A percentile compares a stretch with the other conserved stretches of the same genome.
Evolutionary conservation across 2,888 invertebrate genomes (phyloP).

Genomic region (Hypsopygia costalis): DNA sequence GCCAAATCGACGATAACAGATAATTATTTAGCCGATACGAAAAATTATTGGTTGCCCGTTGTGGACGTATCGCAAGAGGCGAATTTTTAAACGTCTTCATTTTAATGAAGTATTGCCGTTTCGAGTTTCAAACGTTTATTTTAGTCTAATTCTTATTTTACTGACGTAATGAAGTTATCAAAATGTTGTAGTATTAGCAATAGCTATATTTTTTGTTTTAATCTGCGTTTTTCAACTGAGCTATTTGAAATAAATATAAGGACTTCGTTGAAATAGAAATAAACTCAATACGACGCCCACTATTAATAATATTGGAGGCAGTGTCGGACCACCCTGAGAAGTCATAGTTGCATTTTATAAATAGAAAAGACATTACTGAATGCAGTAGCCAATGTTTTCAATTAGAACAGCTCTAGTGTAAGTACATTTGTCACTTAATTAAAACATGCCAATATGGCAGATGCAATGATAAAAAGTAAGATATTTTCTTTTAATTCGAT

Average conservation of each 20-base stretch:
- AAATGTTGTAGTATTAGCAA: background rate
- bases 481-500: slow-evolving; percentile 46
- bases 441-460: slow-evolving; percentile 57
- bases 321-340: background rate
- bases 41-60: slow-evolving; percentile 62
- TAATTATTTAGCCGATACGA: slow-evolving; percentile 71
- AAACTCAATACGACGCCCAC: background rate
- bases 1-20: slow-evolving; percentile 66
- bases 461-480: slow-evolving; percentile 54
- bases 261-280: background rate
- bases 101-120: slow-evolving; percentile 31
- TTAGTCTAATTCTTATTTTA: slow-evolving; percentile 16
- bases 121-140: slow-evolving; percentile 15
- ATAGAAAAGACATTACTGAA: slow-evolving; percentile 20
- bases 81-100: slow-evolving; percentile 67
- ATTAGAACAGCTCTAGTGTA: slow-evolving; percentile 37
- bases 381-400: slow-evolving; percentile 28
- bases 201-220: background rate
- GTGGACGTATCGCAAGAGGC: slow-evolving; percentile 44
- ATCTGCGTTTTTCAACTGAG: background rate
- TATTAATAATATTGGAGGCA: background rate
- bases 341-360: slow-evolving; percentile 8
- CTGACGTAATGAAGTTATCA: slow-evolving; percentile 12
- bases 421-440: slow-evolving; percentile 50
- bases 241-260: background rate